Evolutionary conservation across 1,140 invertebrate genomes (phyloP), one percentile per base, ranked within the genome.

Genomic region (Diabrotica virgifera): DNA sequence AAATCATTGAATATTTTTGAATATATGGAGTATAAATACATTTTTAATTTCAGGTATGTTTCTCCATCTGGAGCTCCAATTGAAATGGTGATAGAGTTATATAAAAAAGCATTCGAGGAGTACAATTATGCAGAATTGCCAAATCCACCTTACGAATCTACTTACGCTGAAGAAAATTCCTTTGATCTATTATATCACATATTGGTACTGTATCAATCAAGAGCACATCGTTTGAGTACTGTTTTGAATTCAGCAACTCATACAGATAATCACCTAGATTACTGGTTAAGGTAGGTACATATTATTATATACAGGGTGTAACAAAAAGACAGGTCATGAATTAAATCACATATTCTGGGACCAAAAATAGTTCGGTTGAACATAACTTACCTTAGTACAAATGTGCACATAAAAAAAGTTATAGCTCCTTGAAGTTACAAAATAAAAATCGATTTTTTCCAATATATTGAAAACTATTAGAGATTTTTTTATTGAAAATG

Each of bases 121-220:
- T 80, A 80, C 0, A 76, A 76, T 5, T 85, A 86, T 75, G 83
- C 84, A 13, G 74, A 77, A 10, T 70, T 79, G 14, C 88, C 88
- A 1, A 66, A 77, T 9, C 86, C 88, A 6, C 78, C 78, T 11
- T 87, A 88, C 72, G 70, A 80, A n/a, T 75, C 69, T 8, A 51
- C 62, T n/a, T 61, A 66, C 1, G 40, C 59, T 0, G 70, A 71
- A 6, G 61, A 71, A 7, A 64, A 59, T 24, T 77, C 83, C 57
- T 84, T 83, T 64, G 94, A 96, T 78, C 79, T 94, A 0, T 89
- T 91, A 60, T 97, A 92, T 80, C 92, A 96, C 77, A 75, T 97
- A 13, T 77, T 97, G 52, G 86, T 90, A 76, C 79, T 95, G 53
- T 93, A 87, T 75, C 84, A 86, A 59, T 82, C 90, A 69, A 78